Evolutionary conservation across 2,888 invertebrate species (phyloP).

Genomic region (Acanthosepion pharaonis): DNA sequence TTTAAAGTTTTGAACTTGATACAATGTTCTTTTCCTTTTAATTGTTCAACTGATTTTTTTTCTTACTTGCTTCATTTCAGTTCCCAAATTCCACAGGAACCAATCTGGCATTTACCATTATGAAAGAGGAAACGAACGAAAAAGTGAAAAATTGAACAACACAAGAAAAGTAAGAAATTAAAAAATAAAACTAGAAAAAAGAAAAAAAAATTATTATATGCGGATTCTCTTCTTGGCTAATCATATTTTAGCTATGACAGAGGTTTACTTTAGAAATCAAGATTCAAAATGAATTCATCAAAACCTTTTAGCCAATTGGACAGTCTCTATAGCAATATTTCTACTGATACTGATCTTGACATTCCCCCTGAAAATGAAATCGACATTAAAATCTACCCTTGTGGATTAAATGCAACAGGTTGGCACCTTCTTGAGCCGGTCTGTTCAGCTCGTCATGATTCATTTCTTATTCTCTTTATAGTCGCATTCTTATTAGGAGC

Average conservation of each 20-base stretch:
- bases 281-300: slow-evolving; percentile 43
- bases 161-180: neutral
- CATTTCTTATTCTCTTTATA: slow-evolving; percentile 60
- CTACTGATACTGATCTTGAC: neutral
- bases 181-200: neutral
- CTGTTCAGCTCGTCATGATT: slow-evolving; percentile 63
- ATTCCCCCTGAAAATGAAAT: neutral
- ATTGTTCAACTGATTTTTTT: neutral
- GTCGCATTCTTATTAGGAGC: slow-evolving; percentile 67
- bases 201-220: neutral
- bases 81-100: neutral
- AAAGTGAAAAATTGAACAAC: neutral
- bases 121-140: neutral
- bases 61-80: neutral
- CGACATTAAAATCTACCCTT: neutral
- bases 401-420: slow-evolving; percentile 36
- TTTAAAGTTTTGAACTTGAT: neutral
- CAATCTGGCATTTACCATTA: neutral
- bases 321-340: neutral
- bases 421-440: slow-evolving; percentile 54
- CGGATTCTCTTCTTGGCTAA: neutral
- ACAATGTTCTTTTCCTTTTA: too few relatives aligned
- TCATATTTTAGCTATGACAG: neutral
- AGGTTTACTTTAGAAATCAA: neutral
- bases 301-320: neutral